Base-by-base conservation (phyloP, 2,113 vertebrate species). In the human region DNA sequence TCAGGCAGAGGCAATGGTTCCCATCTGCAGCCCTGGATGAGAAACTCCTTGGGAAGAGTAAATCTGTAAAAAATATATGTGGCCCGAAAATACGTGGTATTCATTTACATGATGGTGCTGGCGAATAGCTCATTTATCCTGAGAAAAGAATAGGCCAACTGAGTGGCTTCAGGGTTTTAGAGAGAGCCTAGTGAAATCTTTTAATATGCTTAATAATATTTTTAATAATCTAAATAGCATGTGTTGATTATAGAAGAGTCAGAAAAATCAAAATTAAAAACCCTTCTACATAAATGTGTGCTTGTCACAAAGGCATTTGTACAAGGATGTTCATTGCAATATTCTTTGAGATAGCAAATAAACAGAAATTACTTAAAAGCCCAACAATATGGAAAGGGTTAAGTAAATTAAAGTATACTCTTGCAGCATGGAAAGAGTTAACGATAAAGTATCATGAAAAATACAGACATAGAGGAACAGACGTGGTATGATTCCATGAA, bases 51-150 rank as follows among this genome's bases (percentile, higher is more conserved):
- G 7, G 48, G 38, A 68, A 59, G 27, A 45, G 81, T 12, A 45
- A 82, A 89, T 38, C 57, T 70, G 45, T 84, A 30, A 73, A 94
- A 90, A 72, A 8, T 22, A 57, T 8, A 9, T 32, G 38, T 40
- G 78, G 73, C 57, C 89, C 48, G 0, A 3, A 92, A 97, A 45
- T 48, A 40, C 7, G 32, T 45, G 68, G 23, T 55, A 32, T 86
- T 97, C 93, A 38, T 94, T 96, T 93, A 87, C 17, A 32, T 38
- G 57, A 43, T 4, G 23, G 38, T 82, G 57, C 61, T 55, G 40
- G 2, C 75, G 85, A 97, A 91, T 64, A 75, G 72, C 25, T 88
- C 61, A 1, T 94, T 94, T 92, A 87, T 97, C 66, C 91, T 52
- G 68, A 75, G 89, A 3, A 12, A 30, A 48, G n/a, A 57, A 57